These are phyloP conservation scores for Triplophysa rosa DNA, from an alignment of 2,113 vertebrate genomes.

Conservation along the genomic window DNA sequence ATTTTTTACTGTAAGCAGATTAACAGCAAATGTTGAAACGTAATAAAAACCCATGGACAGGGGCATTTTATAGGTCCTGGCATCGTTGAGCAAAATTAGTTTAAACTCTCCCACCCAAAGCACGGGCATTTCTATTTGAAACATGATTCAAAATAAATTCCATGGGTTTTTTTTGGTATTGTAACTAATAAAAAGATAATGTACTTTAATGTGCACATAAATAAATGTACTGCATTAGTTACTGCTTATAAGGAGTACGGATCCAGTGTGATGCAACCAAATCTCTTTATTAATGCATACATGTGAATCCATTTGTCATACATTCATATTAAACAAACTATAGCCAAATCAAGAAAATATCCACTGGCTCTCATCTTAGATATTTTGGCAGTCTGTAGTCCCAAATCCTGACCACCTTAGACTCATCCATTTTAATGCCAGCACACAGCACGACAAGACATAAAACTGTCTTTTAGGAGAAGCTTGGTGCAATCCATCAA, in stretches of 20 bases:
- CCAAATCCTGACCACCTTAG: constrained; percentile 37
- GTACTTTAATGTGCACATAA: neutral
- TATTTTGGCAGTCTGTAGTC: constrained; percentile 25
- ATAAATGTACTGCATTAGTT: neutral
- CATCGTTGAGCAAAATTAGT: neutral
- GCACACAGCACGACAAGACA: constrained; percentile 35
- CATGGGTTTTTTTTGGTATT: neutral
- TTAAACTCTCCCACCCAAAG: neutral
- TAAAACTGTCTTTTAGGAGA: constrained; percentile 48
- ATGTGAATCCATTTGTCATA: constrained; percentile 14
- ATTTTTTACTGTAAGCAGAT: neutral
- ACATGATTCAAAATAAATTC: neutral
- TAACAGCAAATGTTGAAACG: neutral
- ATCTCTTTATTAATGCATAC: neutral
- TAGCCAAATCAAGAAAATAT: constrained; percentile 38
- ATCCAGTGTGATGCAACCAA: neutral
- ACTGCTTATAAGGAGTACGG: neutral
- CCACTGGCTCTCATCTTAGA: constrained; percentile 19
- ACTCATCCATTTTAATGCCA: constrained; percentile 44
- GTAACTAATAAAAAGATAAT: neutral
- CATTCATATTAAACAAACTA: neutral
- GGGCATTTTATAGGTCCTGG: neutral
- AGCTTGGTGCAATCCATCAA: constrained; percentile 40
- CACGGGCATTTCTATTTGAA: neutral
- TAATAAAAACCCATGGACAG: neutral